Percentiles rank a stretch among this genome's conserved stretches.
Conservation (phyloP, 1,140 invertebrate species). For the Drosophila willistoni region DNA sequence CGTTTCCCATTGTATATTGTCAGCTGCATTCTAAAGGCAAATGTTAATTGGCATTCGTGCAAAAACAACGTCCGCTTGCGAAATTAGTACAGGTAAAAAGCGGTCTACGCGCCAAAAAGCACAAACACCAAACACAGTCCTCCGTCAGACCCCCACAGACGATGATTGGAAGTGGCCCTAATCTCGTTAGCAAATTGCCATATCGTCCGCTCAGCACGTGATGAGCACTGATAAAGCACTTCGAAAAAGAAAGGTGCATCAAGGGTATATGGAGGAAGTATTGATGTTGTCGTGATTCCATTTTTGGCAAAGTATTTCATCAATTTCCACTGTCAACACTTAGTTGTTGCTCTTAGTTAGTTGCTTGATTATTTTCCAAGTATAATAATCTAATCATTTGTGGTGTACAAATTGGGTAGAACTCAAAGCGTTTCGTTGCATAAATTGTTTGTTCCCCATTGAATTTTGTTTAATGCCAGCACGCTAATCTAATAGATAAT, state of each 20-base stretch:
- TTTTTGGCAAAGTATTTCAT: too few relatives aligned
- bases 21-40: slow-evolving; percentile 49
- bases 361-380: neutral
- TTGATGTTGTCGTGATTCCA: neutral
- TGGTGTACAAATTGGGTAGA: too few relatives aligned
- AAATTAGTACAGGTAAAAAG: slow-evolving; percentile 42
- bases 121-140: slow-evolving; percentile 54
- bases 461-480: too few relatives aligned
- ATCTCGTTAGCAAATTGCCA: neutral
- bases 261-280: too few relatives aligned
- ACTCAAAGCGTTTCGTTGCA: too few relatives aligned
- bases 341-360: too few relatives aligned
- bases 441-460: too few relatives aligned
- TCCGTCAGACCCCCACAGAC: neutral
- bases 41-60: slow-evolving; percentile 51
- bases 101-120: slow-evolving; percentile 70
- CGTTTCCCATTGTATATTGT: slow-evolving; percentile 18
- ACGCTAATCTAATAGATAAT: too few relatives aligned
- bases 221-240: neutral
- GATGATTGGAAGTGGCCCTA: slow-evolving; percentile 28
- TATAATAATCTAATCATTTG: neutral
- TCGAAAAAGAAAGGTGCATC: too few relatives aligned
- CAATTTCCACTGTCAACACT: neutral
- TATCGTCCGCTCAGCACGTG: neutral
- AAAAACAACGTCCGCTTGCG: slow-evolving; percentile 51